These are phyloP conservation scores for Aphidius colemani DNA, from an alignment of 2,888 invertebrate genomes.

Conservation along the genomic window DNA sequence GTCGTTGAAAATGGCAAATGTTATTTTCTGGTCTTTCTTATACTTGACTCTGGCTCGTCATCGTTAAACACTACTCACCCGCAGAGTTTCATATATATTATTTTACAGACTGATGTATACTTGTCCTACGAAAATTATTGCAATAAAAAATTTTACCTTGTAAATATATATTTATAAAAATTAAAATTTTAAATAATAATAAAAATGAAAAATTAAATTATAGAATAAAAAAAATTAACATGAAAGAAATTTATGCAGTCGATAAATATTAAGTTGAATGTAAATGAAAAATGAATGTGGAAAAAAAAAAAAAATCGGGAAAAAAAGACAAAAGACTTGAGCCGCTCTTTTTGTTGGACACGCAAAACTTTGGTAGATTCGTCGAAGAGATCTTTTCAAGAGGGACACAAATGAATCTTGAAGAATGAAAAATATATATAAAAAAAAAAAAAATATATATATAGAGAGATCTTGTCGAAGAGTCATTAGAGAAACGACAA, in stretches of 20 bases:
- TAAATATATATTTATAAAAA: neutral
- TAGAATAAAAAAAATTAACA: neutral
- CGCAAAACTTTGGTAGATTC: slow-evolving; percentile 46
- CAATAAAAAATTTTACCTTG: slow-evolving; percentile 13
- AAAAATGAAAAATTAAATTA: slow-evolving; percentile 5
- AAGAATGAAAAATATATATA: slow-evolving; percentile 18
- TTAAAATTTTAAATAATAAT: no score
- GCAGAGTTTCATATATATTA: slow-evolving; percentile 11
- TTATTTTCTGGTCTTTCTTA: slow-evolving; percentile 29
- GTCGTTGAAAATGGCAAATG: slow-evolving; percentile 18
- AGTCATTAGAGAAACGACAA: slow-evolving; percentile 55
- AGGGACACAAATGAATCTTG: neutral
- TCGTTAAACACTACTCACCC: slow-evolving; percentile 18
- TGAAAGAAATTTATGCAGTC: neutral
- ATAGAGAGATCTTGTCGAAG: slow-evolving; percentile 48
- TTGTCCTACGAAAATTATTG: slow-evolving; percentile 19
- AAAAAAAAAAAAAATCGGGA: neutral
- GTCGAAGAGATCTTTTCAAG: slow-evolving; percentile 35
- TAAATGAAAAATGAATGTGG: slow-evolving; percentile 19
- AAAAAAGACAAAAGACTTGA: slow-evolving; percentile 31
- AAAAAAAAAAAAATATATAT: no score
- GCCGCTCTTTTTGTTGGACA: slow-evolving; percentile 29
- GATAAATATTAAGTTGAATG: neutral
- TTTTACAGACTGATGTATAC: slow-evolving; percentile 9
- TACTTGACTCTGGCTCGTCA: slow-evolving; percentile 12